phyloP scores from a whole-genome alignment of 37 sponge, comb jelly and placozoan species.

The Aplysina aerophoba region DNA sequence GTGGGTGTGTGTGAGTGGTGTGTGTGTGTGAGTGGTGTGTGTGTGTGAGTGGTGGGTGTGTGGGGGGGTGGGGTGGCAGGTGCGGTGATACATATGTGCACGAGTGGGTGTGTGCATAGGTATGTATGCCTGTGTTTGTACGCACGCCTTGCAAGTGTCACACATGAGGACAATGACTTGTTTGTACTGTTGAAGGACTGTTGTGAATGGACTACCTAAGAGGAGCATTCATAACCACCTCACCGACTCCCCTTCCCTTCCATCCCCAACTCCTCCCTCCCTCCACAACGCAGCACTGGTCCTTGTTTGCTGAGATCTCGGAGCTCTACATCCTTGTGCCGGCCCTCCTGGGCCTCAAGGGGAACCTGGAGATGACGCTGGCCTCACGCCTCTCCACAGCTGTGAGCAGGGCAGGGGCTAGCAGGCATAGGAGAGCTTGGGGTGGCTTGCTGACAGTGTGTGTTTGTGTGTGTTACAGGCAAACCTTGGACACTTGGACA shows the following conservation, averaged over 20 bases:
- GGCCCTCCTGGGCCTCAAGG: conserved; percentile 95
- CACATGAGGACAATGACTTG: too few relatives aligned
- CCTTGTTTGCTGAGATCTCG: conserved; percentile 67
- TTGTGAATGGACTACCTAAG: neutral
- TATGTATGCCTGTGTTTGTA: neutral
- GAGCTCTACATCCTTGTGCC: conserved; percentile 96
- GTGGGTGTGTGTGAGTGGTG: too few relatives aligned
- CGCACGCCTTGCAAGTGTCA: neutral
- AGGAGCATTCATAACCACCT: neutral
- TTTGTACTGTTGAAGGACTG: too few relatives aligned
- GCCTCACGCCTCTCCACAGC: conserved; percentile 96
- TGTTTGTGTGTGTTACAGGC: conserved; percentile 60
- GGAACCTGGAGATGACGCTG: conserved; percentile 98
- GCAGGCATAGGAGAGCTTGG: too few relatives aligned
- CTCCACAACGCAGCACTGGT: conserved; percentile 59
- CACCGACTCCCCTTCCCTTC: neutral
- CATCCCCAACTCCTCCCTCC: neutral
- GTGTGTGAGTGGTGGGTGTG: too few relatives aligned
- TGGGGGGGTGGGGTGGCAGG: too few relatives aligned
- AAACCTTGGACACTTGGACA: conserved; percentile 73
- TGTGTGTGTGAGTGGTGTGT: too few relatives aligned
- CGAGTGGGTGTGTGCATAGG: neutral
- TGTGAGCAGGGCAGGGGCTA: conserved; percentile 50
- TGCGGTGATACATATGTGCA: neutral
- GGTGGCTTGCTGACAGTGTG: neutral